Percentiles rank a stretch among this genome's conserved stretches.
Conservation (phyloP, 2,888 invertebrate species). For the Deladenus siricidicola region DNA sequence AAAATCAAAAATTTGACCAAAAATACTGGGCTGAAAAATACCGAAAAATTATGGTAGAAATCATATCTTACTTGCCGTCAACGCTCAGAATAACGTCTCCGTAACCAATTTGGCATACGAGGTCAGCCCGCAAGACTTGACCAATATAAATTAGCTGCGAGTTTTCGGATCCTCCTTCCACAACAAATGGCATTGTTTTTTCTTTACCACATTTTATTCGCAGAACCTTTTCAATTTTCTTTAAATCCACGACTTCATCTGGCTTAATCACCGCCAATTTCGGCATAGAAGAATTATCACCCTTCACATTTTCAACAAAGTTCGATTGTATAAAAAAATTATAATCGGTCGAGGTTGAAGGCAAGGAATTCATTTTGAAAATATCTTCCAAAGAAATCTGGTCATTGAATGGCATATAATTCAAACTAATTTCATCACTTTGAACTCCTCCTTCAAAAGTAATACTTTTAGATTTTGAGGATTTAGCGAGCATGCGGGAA, state of each 20-base stretch:
- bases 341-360: neutral
- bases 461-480: too few species aligned
- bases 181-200: slow-evolving; percentile 16
- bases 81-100: slow-evolving; percentile 24
- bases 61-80: slow-evolving; percentile 19
- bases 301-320: neutral
- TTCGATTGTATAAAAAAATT: neutral
- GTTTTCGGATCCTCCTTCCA: slow-evolving; percentile 25
- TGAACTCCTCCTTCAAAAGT: too few species aligned
- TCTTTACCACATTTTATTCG: neutral
- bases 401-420: too few species aligned
- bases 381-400: too few species aligned
- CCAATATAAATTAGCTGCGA: slow-evolving; percentile 18
- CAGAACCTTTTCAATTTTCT: neutral
- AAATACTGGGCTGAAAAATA: neutral
- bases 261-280: too few species aligned
- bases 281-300: neutral
- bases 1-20: neutral
- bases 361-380: too few species aligned
- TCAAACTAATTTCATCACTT: too few species aligned
- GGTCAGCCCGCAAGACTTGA: slow-evolving; percentile 17
- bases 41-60: neutral
- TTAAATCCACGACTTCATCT: neutral
- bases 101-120: slow-evolving; percentile 9
- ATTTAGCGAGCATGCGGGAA: too few species aligned